Conservation (phyloP, 2,888 invertebrate genomes). For the Ochropleura plecta region DNA sequence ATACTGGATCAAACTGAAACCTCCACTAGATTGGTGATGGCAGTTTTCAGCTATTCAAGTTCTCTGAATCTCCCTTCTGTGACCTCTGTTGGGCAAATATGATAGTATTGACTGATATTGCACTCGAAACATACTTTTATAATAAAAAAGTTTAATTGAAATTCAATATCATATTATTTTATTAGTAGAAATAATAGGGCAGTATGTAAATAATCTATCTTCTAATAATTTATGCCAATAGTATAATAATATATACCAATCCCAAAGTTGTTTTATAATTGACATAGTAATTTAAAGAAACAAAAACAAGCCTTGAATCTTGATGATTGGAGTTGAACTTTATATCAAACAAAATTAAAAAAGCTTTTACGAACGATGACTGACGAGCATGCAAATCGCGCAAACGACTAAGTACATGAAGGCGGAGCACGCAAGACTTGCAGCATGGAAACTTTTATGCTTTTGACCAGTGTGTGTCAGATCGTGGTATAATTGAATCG, state of each 20-base stretch:
- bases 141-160: too few species aligned
- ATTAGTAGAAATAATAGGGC: not conserved
- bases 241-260: too few species aligned
- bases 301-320: conserved; percentile 1
- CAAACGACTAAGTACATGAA: conserved; percentile 28
- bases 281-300: not conserved
- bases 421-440: conserved; percentile 4
- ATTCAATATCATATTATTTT: too few species aligned
- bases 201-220: not conserved
- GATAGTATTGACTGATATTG: not conserved
- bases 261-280: not conserved
- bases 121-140: not conserved
- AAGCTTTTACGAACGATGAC: conserved; percentile 34
- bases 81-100: not conserved
- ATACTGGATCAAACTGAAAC: not conserved
- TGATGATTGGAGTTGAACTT: conserved; percentile 8
- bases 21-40: not conserved
- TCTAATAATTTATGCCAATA: not conserved
- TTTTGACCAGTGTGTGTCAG: conserved; percentile 75
- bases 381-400: conserved; percentile 53
- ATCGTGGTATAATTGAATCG: conserved; percentile 85
- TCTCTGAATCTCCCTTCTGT: not conserved
- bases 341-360: conserved; percentile 36
- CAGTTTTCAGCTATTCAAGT: not conserved
- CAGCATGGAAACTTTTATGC: conserved; percentile 57